Base-by-base conservation (phyloP, 53 echinoderm and acorn worm species). In the Holothuria scabra region DNA sequence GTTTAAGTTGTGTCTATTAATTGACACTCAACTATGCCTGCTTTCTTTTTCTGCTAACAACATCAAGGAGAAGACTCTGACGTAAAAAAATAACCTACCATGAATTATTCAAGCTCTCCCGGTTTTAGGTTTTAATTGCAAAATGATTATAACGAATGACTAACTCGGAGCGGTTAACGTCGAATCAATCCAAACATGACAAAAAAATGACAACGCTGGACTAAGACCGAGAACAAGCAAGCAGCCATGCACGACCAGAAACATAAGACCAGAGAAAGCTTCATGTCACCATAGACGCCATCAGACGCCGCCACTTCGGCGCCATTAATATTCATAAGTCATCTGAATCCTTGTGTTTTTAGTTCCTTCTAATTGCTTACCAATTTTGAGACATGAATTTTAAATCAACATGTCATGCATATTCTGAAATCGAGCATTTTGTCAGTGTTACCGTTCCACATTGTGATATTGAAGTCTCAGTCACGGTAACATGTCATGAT, bases 241-340 rank as follows among this genome's bases (percentile, higher is more conserved):
- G 72, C 72, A 72, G 23, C 72, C 72, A 44, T 32, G 72, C 72
- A 49, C 44, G 72, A 72, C 72, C 24, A 72, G 72, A 72, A 72
- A 72, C 46, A 72, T 24, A 34, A 72, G 46, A 46, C 46, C n/a
- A 23, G 44, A 26, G 48, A 72, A 23, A 46, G 72, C 72, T 72
- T 26, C 72, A 46, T 72, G 72, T 72, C 72, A 72, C 8, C 20
- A 49, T 46, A 72, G 72, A 72, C 72, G 72, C 72, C 72, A 72
- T 72, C 72, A 72, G 72, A 72, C 72, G 72, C 72, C 72, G 72
- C 72, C 72, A 72, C 46, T 72, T 72, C 24, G 72, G 72, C 72
- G 72, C 72, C 72, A 72, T 72, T 46, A 72, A 72, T 72, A 72
- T 72, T 72, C 72, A 72, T 72, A 72, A 72, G 72, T 72, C 72